Base-by-base conservation (phyloP, 1,140 invertebrate genomes). In the Bombus polaris region DNA sequence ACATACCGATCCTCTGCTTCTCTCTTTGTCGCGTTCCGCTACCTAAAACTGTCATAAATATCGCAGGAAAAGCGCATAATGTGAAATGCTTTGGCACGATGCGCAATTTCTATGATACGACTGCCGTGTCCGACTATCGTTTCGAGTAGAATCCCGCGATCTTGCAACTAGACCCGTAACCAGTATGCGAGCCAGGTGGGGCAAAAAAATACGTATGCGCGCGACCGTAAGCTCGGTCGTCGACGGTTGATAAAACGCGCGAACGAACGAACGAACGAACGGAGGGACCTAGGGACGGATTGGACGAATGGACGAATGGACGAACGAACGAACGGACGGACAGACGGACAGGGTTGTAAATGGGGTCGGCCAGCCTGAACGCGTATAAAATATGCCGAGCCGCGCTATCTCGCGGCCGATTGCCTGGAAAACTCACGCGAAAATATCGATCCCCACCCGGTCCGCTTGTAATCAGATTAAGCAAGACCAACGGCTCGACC, bases 401-500 rank as follows among this genome's bases (percentile, higher is more conserved):
- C 91, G 90, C 89, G 91, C 91, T 94, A 93, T 94, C 93, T 93
- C 90, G 92, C 91, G 91, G 89, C 92, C 93, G 90, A 94, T 94
- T 94, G 93, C 91, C 87, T 91, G 92, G 92, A 94, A 94, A 94
- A 94, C 93, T 94, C 93, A 94, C 93, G 93, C 92, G 93, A 94
- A 94, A 94, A 94, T 94, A 94, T 94, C 93, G 94, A 94, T 92
- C 90, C 81, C 71, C 83, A 73, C 76, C 89, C 74, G 76, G 81
- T 86, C 86, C 79, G 89, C 83, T 90, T 89, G 86, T 92, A 92
- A 92, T 92, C 91, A 88, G 91, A 92, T 92, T 92, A 92, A 89
- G 87, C 90, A 90, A 91, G 90, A 91, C 76, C 90, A 91, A 91
- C 89, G 88, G 88, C 86, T 89, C 89, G 81, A 75, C 88, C 88